Percentiles rank a stretch among this genome's conserved stretches.
phyloP scores from a whole-genome alignment of 1,140 invertebrate genomes.

The Cotesia vestalis region DNA sequence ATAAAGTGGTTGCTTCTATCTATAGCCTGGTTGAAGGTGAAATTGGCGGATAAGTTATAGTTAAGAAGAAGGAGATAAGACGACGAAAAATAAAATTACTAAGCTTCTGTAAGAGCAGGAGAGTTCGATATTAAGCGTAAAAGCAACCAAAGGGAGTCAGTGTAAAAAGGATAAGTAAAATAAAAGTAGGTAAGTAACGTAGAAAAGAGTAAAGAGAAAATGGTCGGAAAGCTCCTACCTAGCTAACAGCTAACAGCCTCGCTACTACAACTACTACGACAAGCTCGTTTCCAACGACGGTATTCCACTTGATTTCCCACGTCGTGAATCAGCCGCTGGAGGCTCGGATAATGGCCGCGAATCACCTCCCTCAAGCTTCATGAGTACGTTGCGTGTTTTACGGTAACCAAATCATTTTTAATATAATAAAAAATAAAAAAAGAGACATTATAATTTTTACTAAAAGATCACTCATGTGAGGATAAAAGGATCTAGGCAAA shows the following conservation, averaged over 20 bases:
- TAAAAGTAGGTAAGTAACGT: slow-evolving; percentile 11
- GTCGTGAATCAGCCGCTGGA: slow-evolving; percentile 38
- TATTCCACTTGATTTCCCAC: slow-evolving; percentile 42
- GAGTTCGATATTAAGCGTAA: not conserved
- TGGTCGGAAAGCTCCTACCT: slow-evolving; percentile 1
- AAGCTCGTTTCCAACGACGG: slow-evolving; percentile 30
- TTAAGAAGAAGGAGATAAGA: slow-evolving; percentile 34
- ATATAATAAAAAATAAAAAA: not conserved
- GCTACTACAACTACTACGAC: slow-evolving; percentile 19
- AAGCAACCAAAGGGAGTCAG: not conserved
- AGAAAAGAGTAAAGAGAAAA: slow-evolving; percentile 17
- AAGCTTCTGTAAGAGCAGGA: too few relatives aligned
- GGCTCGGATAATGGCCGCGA: slow-evolving; percentile 29
- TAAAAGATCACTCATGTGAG: too few relatives aligned
- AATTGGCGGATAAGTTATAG: slow-evolving; percentile 44
- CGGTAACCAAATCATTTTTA: not conserved
- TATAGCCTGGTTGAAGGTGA: slow-evolving; percentile 30
- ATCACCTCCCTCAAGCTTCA: not conserved
- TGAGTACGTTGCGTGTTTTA: slow-evolving; percentile 1
- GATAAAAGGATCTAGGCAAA: slow-evolving; percentile 8
- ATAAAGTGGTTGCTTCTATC: slow-evolving; percentile 37
- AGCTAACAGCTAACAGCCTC: not conserved
- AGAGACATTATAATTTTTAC: too few relatives aligned
- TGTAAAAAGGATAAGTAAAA: not conserved
- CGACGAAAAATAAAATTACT: slow-evolving; percentile 1